Conservation (phyloP, 2,113 vertebrate genomes). For the Aythya baeri region DNA sequence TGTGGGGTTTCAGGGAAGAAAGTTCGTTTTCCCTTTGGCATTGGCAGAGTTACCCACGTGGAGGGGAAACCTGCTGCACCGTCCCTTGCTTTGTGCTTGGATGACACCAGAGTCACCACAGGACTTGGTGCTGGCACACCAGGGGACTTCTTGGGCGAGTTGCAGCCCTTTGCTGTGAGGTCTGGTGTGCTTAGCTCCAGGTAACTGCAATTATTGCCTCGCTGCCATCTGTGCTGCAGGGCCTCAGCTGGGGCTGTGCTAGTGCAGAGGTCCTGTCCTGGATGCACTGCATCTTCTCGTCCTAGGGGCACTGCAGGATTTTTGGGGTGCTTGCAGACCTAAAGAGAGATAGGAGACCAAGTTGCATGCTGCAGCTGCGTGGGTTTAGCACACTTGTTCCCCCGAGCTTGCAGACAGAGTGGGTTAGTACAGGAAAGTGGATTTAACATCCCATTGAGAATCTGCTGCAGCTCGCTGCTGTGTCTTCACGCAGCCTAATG, state of each 20-base stretch:
- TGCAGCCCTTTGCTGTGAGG: background rate
- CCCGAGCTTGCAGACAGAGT: background rate
- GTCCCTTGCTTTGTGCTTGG: background rate
- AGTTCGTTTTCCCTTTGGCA: background rate
- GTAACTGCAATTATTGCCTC: background rate
- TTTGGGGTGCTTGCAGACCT: background rate
- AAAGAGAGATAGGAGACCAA: rapidly evolving
- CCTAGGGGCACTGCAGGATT: background rate
- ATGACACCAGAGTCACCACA: background rate
- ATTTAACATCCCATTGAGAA: background rate
- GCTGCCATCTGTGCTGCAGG: background rate
- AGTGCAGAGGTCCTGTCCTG: background rate
- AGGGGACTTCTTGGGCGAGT: background rate
- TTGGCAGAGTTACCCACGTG: background rate
- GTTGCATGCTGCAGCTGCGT: rapidly evolving
- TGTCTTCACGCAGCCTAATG: constrained; percentile 42
- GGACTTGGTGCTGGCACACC: background rate
- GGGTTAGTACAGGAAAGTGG: background rate
- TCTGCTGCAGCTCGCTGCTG: background rate
- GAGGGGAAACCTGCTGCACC: background rate
- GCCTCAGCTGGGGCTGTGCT: background rate
- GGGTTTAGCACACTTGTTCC: rapidly evolving
- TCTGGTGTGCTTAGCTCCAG: background rate
- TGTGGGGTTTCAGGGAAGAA: background rate
- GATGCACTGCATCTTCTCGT: background rate